Percentiles rank a stretch among this genome's conserved stretches.
Evolutionary conservation across 2,888 invertebrate species (phyloP).

Genomic region (Bombylius major): DNA sequence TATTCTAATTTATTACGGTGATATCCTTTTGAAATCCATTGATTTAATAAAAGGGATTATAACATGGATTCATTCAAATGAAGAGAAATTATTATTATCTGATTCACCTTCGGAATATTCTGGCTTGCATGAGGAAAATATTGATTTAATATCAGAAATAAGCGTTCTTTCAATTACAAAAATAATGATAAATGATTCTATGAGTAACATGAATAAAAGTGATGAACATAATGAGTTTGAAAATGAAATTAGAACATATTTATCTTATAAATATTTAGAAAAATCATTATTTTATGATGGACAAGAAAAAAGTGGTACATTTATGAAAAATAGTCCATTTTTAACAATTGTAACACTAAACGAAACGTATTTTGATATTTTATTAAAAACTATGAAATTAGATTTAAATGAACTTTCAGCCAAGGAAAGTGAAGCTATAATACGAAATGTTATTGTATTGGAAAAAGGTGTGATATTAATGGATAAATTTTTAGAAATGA

Average conservation of each 20-base stretch:
- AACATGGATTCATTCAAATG: background rate
- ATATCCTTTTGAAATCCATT: background rate
- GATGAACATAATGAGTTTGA: background rate
- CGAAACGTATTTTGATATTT: background rate
- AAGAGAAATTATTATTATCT: too few species aligned
- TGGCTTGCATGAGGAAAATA: background rate
- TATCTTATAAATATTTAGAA: background rate
- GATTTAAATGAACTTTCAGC: background rate
- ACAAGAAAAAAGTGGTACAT: background rate
- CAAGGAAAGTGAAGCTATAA: background rate
- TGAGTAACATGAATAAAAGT: background rate
- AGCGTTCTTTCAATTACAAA: background rate
- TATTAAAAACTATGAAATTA: background rate
- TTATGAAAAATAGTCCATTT: background rate
- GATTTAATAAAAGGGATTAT: background rate
- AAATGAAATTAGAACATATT: background rate
- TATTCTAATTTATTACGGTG: background rate
- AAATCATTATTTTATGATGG: background rate
- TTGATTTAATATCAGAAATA: background rate
- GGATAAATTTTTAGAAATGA: background rate
- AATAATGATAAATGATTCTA: background rate
- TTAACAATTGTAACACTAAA: background rate
- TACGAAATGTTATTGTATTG: background rate
- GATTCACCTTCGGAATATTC: too few species aligned
- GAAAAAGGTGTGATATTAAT: background rate